Evolutionary conservation across 2,888 invertebrate species (phyloP), one percentile per base, ranked within the genome.

Genomic region (Malacosoma neustria): DNA sequence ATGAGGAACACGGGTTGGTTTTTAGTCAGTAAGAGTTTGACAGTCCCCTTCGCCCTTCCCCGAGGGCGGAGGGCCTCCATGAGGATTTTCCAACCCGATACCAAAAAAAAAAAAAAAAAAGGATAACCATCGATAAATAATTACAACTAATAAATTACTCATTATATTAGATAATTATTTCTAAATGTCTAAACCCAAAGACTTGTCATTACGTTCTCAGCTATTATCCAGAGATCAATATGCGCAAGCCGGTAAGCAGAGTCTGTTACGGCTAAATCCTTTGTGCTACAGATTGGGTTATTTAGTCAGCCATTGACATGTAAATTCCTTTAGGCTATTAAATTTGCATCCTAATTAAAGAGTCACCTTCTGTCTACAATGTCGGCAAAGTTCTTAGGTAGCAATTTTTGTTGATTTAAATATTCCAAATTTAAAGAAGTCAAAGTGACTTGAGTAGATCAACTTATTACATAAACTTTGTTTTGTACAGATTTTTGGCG

Each of bases 261-360:
- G 6, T 35, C 38, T 33, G 43, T 36, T 36, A 32, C 50, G 45
- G 44, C 51, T 54, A 52, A 55, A 51, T 56, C 77, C 77, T 80
- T 84, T 82, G 79, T 81, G 62, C 61, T 59, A 56, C 55, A 64
- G 68, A 72, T 73, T 68, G 68, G 71, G 69, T 77, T 77, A 75
- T 76, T 80, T 79, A 72, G 69, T 65, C 54, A 65, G 57, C 75
- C 75, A 82, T 84, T 82, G 84, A 80, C 81, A 82, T 82, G 84
- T 79, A 76, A 84, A 84, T 82, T 71, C 70, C 76, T 71, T 49
- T 54, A 62, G 69, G 72, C 81, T 77, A 82, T 84, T 81, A 81
- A 80, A 82, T 84, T 82, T 81, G 80, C 82, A 82, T 82, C 72
- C 81, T 82, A 75, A 81, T 84, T 81, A 81, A 79, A 75, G 22